phyloP scores from a whole-genome alignment of 2,113 vertebrate genomes.

The Hemibagrus wyckioides region DNA sequence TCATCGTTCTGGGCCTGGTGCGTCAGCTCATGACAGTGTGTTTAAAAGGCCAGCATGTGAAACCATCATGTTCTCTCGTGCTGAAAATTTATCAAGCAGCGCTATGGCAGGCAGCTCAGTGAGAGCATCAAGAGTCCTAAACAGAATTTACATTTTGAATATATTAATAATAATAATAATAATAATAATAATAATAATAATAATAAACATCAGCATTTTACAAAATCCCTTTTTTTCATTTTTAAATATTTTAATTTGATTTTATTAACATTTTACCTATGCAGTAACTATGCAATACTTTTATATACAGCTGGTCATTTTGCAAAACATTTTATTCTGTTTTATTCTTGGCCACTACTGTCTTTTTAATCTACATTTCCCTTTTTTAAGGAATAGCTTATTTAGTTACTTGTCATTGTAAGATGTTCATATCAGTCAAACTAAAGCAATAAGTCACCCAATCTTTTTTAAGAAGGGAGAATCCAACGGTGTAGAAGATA shows the following conservation, averaged over 20 bases:
- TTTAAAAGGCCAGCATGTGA: constrained; percentile 55
- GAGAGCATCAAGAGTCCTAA: constrained; percentile 22
- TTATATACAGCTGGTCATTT: not conserved
- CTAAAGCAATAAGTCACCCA: constrained; percentile 5
- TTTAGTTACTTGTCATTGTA: not conserved
- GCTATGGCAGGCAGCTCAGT: constrained; percentile 10
- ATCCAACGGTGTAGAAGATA: not conserved
- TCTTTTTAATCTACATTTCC: not conserved
- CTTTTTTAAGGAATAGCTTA: not conserved
- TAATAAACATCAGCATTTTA: not conserved
- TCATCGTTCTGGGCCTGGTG: constrained; percentile 33
- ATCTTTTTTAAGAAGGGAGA: constrained; percentile 10
- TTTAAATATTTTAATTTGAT: not conserved
- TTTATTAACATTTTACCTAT: not conserved
- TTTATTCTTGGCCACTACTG: not conserved
- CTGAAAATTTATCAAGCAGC: constrained; percentile 55
- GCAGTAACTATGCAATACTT: not conserved
- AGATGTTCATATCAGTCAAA: constrained; percentile 7
- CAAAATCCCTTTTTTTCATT: no score
- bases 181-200: not conserved
- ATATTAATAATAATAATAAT: not conserved
- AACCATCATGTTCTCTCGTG: constrained; percentile 46
- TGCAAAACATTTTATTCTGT: not conserved
- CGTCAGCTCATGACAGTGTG: constrained; percentile 47
- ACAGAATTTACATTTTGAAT: not conserved